Percentiles rank a stretch among this genome's conserved stretches.
Evolutionary conservation across 2,797 vertebrate genomes (phyloP).

Genomic region (Pseudochirops cupreus): DNA sequence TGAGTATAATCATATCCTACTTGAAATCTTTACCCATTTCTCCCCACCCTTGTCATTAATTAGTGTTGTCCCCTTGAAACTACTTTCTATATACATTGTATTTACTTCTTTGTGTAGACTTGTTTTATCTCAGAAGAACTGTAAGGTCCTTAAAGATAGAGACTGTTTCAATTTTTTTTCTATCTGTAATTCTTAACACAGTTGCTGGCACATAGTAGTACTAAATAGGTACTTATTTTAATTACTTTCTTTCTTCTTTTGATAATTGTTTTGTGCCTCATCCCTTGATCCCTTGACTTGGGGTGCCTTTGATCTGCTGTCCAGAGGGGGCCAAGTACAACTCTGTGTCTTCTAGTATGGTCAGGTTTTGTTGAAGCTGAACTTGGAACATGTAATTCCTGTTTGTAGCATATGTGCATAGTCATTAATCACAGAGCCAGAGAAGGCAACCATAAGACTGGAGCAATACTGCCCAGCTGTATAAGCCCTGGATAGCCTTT

Average conservation of each 20-base stretch:
- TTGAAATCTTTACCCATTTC: background rate
- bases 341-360: slow-evolving; percentile 12
- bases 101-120: background rate
- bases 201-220: background rate
- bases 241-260: background rate
- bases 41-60: background rate
- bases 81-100: background rate
- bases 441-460: background rate
- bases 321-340: background rate
- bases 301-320: background rate
- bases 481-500: background rate
- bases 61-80: background rate
- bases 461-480: background rate
- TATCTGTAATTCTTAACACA: background rate
- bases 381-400: background rate
- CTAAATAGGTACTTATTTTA: background rate
- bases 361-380: background rate
- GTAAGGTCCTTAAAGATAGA: background rate
- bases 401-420: background rate
- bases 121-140: background rate
- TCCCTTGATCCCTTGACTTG: background rate
- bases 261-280: background rate
- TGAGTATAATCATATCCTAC: background rate
- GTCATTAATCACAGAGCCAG: background rate
- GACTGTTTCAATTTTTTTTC: background rate